Percentiles rank a stretch among this genome's conserved stretches.
Evolutionary conservation across 2,888 invertebrate species (phyloP).

Genomic region (Lacanobia oleracea): DNA sequence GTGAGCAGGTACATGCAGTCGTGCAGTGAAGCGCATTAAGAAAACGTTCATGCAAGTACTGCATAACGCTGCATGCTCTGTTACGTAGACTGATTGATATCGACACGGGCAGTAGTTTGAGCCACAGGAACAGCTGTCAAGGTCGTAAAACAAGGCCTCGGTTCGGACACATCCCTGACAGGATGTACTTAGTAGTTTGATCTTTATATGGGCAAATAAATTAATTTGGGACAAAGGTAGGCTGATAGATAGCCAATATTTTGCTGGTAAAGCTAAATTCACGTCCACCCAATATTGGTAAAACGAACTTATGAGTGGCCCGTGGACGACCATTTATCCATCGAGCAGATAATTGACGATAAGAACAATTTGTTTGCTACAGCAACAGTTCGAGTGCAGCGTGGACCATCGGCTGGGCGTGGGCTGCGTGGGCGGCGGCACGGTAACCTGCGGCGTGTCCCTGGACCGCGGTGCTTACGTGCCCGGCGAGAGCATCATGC

Average conservation of each 20-base stretch:
- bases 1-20: constrained; percentile 8
- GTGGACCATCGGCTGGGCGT: constrained; percentile 97
- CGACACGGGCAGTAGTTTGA: constrained; percentile 6
- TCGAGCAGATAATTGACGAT: not conserved
- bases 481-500: constrained; percentile 97
- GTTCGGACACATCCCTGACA: not conserved
- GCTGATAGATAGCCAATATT: not conserved
- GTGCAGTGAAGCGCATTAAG: constrained; percentile 30
- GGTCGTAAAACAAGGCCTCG: not conserved
- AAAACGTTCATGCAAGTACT: constrained; percentile 9
- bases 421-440: constrained; percentile 96
- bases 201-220: too few relatives aligned
- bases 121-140: constrained; percentile 9
- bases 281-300: not conserved
- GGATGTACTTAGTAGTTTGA: too few relatives aligned
- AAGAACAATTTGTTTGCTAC: constrained; percentile 23
- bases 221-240: too few relatives aligned
- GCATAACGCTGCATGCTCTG: constrained; percentile 13
- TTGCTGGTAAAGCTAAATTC: not conserved
- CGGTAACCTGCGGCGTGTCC: constrained; percentile 95
- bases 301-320: not conserved
- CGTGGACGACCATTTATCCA: not conserved
- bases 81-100: constrained; percentile 8
- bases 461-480: constrained; percentile 98
- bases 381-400: constrained; percentile 96